Conservation (phyloP, 2,888 invertebrate species). For the Seira ritae region DNA sequence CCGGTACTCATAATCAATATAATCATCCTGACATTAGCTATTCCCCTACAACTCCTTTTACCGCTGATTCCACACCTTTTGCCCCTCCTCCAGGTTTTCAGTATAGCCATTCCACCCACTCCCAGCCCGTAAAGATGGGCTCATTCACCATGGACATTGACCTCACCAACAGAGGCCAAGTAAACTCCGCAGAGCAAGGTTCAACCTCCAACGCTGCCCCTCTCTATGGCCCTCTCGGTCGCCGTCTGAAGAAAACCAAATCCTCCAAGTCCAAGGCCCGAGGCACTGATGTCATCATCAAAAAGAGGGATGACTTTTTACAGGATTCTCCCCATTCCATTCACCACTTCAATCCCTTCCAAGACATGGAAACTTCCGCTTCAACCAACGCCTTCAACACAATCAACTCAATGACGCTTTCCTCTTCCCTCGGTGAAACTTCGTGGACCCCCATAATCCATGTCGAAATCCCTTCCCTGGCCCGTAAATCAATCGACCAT, state of each 20-base stretch:
- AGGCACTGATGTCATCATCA: slow-evolving; percentile 25
- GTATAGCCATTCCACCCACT: slow-evolving; percentile 39
- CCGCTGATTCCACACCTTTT: slow-evolving; percentile 26
- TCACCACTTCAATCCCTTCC: not conserved
- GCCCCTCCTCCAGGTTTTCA: slow-evolving; percentile 19
- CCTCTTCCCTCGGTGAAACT: slow-evolving; percentile 32
- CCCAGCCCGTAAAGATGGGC: slow-evolving; percentile 31
- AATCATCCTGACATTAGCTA: slow-evolving; percentile 6
- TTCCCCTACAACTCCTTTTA: slow-evolving; percentile 26
- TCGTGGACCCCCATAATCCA: slow-evolving; percentile 37
- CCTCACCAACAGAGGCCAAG: not conserved
- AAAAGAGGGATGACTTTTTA: slow-evolving; percentile 2
- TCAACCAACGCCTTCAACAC: not conserved
- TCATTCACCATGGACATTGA: slow-evolving; percentile 37
- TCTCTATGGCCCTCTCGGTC: slow-evolving; percentile 24
- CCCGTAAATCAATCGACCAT: slow-evolving; percentile 32
- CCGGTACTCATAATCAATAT: not conserved
- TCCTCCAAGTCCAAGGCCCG: slow-evolving; percentile 15
- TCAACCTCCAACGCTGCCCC: not conserved
- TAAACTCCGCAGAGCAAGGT: not conserved
- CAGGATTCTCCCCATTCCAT: not conserved
- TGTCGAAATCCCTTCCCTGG: slow-evolving; percentile 6
- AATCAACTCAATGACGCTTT: slow-evolving; percentile 20
- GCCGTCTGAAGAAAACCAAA: slow-evolving; percentile 27
- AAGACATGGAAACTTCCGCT: slow-evolving; percentile 42